Base-by-base conservation (phyloP, 2,797 vertebrate genomes). In the Xenopus petersii region DNA sequence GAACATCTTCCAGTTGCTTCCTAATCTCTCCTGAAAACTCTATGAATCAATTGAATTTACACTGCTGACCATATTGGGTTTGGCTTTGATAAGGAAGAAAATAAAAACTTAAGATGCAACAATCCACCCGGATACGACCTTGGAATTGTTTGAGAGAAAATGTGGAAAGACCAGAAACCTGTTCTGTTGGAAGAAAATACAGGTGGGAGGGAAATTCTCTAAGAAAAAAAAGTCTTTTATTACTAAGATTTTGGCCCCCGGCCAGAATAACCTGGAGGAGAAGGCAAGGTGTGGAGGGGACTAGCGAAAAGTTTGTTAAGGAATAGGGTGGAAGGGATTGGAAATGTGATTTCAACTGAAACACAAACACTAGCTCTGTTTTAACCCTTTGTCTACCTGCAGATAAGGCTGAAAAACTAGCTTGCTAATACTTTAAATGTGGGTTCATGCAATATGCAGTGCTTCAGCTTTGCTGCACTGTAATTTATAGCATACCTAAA, bases 81-180 rank as follows among this genome's bases (percentile, higher is more conserved):
- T 68, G 65, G 30, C 30, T n/a, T 12, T 61, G 17, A 64, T 55
- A 42, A 68, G 69, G 60, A 56, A 5, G 12, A 42, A 17, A 71
- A 10, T 71, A 51, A 67, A 61, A 68, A 56, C 33, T 46, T 12
- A 58, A 48, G 9, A 64, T 7, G 16, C 54, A 69, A 30, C 68
- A 79, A 74, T 79, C 76, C 71, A 79, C 76, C 71, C 76, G 71
- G 71, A 79, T 79, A 74, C 70, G 67, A 79, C 76, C 67, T 79
- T 79, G 76, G 76, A 74, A 79, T 65, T 73, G 70, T 64, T 69
- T 70, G 62, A 73, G 54, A 79, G 76, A 74, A 73, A 64, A 79
- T 79, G 66, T 79, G 76, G 76, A 79, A 65, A 79, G 66, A 79
- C 76, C 26, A 79, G 76, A 79, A 79, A 79, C 76, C 67, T 73